A percentile compares a stretch with the other conserved stretches of the same genome.
phyloP scores from a whole-genome alignment of 1,140 invertebrate genomes.

The Zaprionus ghesquierei region DNA sequence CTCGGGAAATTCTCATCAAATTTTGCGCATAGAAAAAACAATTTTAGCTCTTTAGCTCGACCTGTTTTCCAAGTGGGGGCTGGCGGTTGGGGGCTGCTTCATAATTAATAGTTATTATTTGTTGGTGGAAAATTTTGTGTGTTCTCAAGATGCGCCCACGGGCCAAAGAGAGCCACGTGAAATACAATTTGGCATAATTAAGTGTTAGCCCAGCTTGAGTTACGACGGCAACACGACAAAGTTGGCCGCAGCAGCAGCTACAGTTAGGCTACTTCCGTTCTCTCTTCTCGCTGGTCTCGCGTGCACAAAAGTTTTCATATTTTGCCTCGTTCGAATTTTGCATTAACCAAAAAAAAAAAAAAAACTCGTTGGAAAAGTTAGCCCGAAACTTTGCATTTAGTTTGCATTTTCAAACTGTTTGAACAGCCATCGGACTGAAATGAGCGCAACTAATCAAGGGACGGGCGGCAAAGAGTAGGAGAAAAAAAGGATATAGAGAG shows the following conservation, averaged over 20 bases:
- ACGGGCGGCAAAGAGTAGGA: too few relatives aligned
- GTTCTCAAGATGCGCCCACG: not conserved
- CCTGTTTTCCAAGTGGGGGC: too few relatives aligned
- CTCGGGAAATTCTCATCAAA: not conserved
- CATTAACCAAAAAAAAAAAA: too few relatives aligned
- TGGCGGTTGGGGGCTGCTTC: not conserved
- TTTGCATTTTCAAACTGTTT: constrained; percentile 43
- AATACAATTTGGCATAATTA: constrained; percentile 41
- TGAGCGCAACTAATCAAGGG: constrained; percentile 38
- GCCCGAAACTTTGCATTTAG: constrained; percentile 36
- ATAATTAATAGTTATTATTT: constrained; percentile 40
- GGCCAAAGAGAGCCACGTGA: not conserved
- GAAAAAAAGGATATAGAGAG: too few relatives aligned
- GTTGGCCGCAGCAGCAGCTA: not conserved
- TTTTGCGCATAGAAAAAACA: not conserved
- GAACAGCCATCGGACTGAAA: constrained; percentile 39
- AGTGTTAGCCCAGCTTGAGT: constrained; percentile 29
- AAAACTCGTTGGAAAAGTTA: constrained; percentile 33
- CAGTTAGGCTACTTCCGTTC: not conserved
- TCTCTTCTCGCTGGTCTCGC: not conserved
- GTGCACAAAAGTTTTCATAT: constrained; percentile 30
- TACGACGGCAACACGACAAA: constrained; percentile 16
- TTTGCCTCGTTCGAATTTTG: constrained; percentile 22
- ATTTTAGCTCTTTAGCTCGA: not conserved
- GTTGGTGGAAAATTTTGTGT: not conserved